Base-by-base conservation (phyloP, 64 coral and sea anemone species). In the Montipora capricornis region DNA sequence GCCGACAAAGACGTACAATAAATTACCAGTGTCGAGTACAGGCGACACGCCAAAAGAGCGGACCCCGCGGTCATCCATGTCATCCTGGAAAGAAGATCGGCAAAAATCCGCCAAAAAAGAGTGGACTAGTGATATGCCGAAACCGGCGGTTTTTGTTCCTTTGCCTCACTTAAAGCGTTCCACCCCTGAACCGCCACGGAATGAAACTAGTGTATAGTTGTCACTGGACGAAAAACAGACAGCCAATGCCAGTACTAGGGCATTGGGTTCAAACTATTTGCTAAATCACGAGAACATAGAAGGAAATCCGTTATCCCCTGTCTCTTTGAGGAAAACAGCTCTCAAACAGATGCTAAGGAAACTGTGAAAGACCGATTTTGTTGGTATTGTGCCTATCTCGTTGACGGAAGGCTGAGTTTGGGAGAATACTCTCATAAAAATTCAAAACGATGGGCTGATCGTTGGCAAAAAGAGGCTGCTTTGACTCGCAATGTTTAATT, bases 121-220 rank as follows among this genome's bases (percentile, higher is more conserved):
- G 24, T 92, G 96, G 93, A 68, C 51, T 59, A 66, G 88, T 14
- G 92, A 93, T 20, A n/a, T 85, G 5, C 90, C 91, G 24, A 87
- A 85, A 5, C 69, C 90, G 44, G 80, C 88, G 70, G 90, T 80
- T 5, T 98, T 95, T 74, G 96, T 98, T 50, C 89, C 96, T 37
- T 64, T 98, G 6, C 93, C 96, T 20, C 85, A 98, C 75, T 67
- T 98, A 58, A 87, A 89, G 74, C 20, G 75, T 88, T 37, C 69
- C 48, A 57, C 75, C 46, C 46, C 66, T 69, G 71, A 82, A 60
- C 11, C 89, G 71, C 83, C 78, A 0, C 96, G 87, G 9, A 95
- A 78, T 70, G 96, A 98, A 80, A 98, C 96, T 8, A 95, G 96
- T 80, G 95, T 97, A 9, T 97, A 55, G 82, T 37, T 37, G 11